These are phyloP conservation scores for Oplegnathus fasciatus DNA, from an alignment of 2,113 vertebrate genomes.

Conservation along the genomic window DNA sequence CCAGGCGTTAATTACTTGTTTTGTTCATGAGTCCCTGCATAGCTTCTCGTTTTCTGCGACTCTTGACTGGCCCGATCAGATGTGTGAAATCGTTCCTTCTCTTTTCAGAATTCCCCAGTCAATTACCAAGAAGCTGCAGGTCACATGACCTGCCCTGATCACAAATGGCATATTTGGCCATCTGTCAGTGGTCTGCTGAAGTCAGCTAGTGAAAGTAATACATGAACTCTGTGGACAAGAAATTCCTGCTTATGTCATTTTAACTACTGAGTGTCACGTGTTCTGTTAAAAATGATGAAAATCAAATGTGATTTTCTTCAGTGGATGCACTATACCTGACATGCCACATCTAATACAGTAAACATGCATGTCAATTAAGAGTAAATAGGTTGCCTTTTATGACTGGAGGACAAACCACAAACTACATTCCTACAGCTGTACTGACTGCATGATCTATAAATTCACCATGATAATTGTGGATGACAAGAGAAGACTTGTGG, in stretches of 20 bases:
- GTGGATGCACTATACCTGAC: not conserved
- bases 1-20: conserved; percentile 67
- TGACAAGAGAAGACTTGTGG: conserved; percentile 17
- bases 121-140: conserved; percentile 46
- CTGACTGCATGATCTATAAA: conserved; percentile 34
- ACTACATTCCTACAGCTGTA: conserved; percentile 16
- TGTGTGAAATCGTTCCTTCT: conserved; percentile 41
- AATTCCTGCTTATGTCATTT: conserved; percentile 7
- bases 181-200: conserved; percentile 52
- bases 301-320: conserved; percentile 28
- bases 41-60: not conserved
- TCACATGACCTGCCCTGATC: conserved; percentile 56
- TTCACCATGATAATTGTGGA: conserved; percentile 15
- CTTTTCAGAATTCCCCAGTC: conserved; percentile 34
- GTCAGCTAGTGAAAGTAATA: conserved; percentile 9
- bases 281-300: conserved; percentile 1
- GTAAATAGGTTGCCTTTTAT: conserved; percentile 6
- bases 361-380: conserved; percentile 7
- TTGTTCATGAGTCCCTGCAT: conserved; percentile 46
- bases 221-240: conserved; percentile 5
- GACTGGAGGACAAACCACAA: conserved; percentile 31
- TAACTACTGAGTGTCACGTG: conserved; percentile 2
- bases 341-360: conserved; percentile 4
- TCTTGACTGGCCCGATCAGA: conserved; percentile 18
- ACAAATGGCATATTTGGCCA: conserved; percentile 64